A percentile compares a stretch with the other conserved stretches of the same genome.
Evolutionary conservation across 2,113 vertebrate species (phyloP).

Genomic region (Trachemys scripta): DNA sequence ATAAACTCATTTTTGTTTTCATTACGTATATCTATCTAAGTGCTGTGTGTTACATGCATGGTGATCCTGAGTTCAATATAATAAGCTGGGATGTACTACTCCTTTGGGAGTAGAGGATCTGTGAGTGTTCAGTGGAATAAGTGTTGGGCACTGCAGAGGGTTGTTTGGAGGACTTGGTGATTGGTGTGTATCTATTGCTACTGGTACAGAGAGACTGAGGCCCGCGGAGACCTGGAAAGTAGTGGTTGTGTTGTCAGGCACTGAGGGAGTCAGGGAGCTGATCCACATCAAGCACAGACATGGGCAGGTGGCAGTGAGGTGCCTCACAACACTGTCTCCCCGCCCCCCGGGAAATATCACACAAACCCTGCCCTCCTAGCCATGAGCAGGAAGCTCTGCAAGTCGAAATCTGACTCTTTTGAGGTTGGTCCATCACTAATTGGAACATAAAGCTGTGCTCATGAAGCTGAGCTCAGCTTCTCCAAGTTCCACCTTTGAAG

Average conservation of each 20-base stretch:
- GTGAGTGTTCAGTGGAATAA: background rate
- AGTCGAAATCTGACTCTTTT: slow-evolving; percentile 37
- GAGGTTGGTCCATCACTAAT: slow-evolving; percentile 46
- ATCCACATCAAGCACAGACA: background rate
- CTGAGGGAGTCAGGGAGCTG: background rate
- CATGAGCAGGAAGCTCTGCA: background rate
- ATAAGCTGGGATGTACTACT: background rate
- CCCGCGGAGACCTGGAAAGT: background rate
- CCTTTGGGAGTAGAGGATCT: background rate
- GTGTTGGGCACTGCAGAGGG: background rate
- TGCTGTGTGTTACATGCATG: background rate
- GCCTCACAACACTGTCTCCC: background rate
- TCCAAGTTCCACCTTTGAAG: slow-evolving; percentile 58
- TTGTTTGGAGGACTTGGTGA: background rate
- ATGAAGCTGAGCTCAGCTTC: slow-evolving; percentile 33
- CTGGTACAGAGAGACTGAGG: background rate
- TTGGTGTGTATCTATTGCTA: background rate
- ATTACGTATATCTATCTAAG: background rate
- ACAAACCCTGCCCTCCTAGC: background rate
- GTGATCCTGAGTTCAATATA: background rate
- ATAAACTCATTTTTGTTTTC: background rate
- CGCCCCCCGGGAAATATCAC: background rate
- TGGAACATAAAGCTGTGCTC: background rate
- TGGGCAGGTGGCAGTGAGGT: background rate
- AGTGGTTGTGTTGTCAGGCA: background rate